Base-by-base conservation (phyloP, 2,888 invertebrate species). In the Ischnura elegans region DNA sequence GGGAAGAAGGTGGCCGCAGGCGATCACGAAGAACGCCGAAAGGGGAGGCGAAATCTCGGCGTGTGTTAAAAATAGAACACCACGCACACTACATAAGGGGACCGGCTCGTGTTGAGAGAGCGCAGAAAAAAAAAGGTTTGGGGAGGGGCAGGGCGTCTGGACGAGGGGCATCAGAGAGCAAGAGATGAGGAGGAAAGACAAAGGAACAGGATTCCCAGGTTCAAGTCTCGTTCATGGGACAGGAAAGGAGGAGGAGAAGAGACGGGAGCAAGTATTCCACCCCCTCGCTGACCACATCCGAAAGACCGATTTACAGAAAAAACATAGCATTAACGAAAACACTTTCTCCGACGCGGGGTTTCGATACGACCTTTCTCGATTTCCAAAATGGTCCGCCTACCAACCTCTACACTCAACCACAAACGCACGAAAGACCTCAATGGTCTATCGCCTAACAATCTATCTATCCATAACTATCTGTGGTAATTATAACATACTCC, bases 141-240 rank as follows among this genome's bases (percentile, higher is more conserved):
- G 55, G 47, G 55, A 47, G 87, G 29, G 90, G 84, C 84, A 42
- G 51, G 10, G 87, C 85, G 61, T 51, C 86, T 42, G 93, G 19
- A 66, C 61, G 87, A 61, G 87, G 93, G 46, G 43, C 93, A 87
- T 86, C 10, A 36, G 55, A n/a, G 55, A 29, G 42, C 29, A 25
- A 61, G 55, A 29, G 36, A 55, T 55, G 55, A 36, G 55, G 55
- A 87, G 43, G 93, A 76, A 76, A 87, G 93, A 93, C 55, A 93
- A 87, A 93, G 66, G 86, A 94, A 93, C 76, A 93, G 85, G 86
- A 94, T 87, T 93, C 87, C 87, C 55, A 87, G 87, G 55, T 55
- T 93, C 45, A 86, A 93, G 76, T 93, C 76, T 87, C 93, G 43
- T 87, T 66, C 46, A 66, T 46, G 43, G 84, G 46, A 16, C 46